Base-by-base conservation (phyloP, 2,797 vertebrate species). In the Eupleurogrammus muticus region DNA sequence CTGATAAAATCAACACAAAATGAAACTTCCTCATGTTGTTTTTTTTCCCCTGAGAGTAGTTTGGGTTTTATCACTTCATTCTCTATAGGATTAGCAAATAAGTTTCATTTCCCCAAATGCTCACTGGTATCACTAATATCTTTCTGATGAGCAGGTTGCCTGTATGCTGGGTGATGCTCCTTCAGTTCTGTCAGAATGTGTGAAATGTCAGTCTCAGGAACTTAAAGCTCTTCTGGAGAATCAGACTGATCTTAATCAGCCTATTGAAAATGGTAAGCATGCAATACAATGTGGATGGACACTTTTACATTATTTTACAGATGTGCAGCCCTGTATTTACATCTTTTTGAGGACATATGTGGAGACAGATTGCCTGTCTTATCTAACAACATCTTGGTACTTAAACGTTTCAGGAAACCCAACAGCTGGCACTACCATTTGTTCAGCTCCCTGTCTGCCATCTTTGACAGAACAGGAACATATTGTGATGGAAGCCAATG, bases 121-220 rank as follows among this genome's bases (percentile, higher is more conserved):
- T 58, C 7, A 9, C 16, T 17, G 13, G n/a, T 19, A 17, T 6
- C 2, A 17, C 1, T 47, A 38, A 66, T 55, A 11, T 61, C 52
- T 23, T 44, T 24, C 21, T 46, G 32, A 4, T 49, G 35, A 24
- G 35, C 61, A 77, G 74, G 70, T 73, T 42, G 61, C 61, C 54
- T 52, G 28, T 17, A 70, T 80, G 69, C 54, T 81, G 24, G 52
- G 46, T 5, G 65, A 63, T 32, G 47, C 36, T 19, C 69, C 73
- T 14, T 63, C 70, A 32, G 17, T 57, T 49, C 60, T 73, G 56
- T 59, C 57, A 9, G 70, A 70, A 47, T 70, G 21, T 52, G n/a
- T 62, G 46, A 40, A 49, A 47, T 63, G 77, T 52, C 62, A 79
- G 7, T 79, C 54, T 12, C 79, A 38, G 10, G 59, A 63, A 9